Percentiles rank a stretch among this genome's conserved stretches.
Evolutionary conservation across 2,888 invertebrate genomes (phyloP).

Genomic region (Athalia cordata): DNA sequence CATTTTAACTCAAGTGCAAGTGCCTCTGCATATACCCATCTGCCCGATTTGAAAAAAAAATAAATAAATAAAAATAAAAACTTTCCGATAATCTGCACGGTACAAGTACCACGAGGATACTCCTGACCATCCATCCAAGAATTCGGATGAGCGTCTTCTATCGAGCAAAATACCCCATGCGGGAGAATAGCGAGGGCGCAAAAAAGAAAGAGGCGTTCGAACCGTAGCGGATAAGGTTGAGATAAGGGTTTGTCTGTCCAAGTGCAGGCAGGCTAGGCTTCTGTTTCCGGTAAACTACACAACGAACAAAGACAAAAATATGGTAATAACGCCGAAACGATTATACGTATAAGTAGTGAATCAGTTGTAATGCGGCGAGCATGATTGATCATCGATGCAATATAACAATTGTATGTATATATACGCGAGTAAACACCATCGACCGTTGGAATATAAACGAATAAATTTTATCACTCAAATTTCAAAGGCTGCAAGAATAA

Average conservation of each 20-base stretch:
- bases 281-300: slow-evolving; percentile 37
- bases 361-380: not conserved
- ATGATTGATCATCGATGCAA: not conserved
- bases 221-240: slow-evolving; percentile 30
- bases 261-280: slow-evolving; percentile 1
- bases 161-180: not conserved
- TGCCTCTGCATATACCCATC: slow-evolving; percentile 49
- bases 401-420: too few species aligned
- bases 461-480: too few species aligned
- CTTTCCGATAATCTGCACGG: slow-evolving; percentile 39
- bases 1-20: slow-evolving; percentile 64
- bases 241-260: slow-evolving; percentile 38
- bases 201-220: slow-evolving; percentile 35
- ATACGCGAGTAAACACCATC: not conserved
- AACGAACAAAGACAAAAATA: slow-evolving; percentile 32
- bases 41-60: not conserved
- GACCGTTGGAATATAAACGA: not conserved
- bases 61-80: too few species aligned
- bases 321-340: slow-evolving; percentile 9
- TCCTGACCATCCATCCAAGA: not conserved
- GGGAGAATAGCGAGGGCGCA: slow-evolving; percentile 29
- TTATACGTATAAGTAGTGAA: slow-evolving; percentile 18
- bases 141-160: not conserved
- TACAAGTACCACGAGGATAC: slow-evolving; percentile 1
- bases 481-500: too few species aligned